Conservation (phyloP, 2,888 invertebrate species). For the Ormyrus thymus region DNA sequence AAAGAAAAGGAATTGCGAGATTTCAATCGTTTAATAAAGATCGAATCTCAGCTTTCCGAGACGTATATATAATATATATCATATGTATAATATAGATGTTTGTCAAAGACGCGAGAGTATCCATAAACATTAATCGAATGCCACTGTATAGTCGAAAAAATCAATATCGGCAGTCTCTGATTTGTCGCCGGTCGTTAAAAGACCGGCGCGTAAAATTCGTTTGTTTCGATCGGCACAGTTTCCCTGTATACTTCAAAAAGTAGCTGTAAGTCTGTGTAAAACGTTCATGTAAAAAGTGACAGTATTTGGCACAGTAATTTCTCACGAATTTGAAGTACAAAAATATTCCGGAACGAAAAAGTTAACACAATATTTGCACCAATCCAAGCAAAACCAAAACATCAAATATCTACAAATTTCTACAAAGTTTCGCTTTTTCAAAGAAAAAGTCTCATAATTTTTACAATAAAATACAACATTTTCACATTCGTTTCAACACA, state of each 20-base stretch:
- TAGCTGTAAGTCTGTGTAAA: not conserved
- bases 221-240: not conserved
- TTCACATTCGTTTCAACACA: no score
- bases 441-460: no score
- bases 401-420: no score
- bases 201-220: not conserved
- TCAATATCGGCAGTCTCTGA: constrained; percentile 7
- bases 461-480: no score
- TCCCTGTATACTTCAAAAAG: no score
- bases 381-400: not conserved
- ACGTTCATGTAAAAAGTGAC: constrained; percentile 39
- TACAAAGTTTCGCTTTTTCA: no score
- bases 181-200: constrained; percentile 1
- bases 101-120: constrained; percentile 28
- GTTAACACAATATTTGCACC: not conserved
- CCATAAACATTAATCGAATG: not conserved
- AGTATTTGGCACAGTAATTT: constrained; percentile 36
- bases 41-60: constrained; percentile 10
- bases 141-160: not conserved
- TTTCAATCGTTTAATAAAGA: constrained; percentile 4
- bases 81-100: constrained; percentile 25
- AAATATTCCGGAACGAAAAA: not conserved
- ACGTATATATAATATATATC: constrained; percentile 11
- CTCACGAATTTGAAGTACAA: constrained; percentile 3
- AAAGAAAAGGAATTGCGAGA: constrained; percentile 29